Conservation (phyloP, 2,888 invertebrate genomes). For the Drosophila mulleri region DNA sequence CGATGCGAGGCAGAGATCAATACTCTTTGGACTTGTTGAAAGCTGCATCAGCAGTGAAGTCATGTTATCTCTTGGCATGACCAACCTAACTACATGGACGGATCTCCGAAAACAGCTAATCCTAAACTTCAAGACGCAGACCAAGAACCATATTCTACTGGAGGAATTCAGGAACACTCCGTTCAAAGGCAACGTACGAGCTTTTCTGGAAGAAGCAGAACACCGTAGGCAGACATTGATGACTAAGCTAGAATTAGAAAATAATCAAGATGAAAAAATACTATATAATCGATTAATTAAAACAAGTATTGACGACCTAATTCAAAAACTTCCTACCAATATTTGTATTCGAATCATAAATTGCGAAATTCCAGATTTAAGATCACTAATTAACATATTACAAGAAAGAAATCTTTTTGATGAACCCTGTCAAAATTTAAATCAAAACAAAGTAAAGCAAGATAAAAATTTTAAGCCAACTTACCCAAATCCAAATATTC, state of each 20-base stretch:
- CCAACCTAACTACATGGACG: neutral
- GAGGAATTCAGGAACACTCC: neutral
- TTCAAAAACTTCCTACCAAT: neutral
- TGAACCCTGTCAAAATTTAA: too few species aligned
- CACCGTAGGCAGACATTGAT: neutral
- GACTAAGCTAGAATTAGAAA: neutral
- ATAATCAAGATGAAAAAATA: neutral
- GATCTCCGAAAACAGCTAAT: neutral
- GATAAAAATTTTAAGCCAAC: too few species aligned
- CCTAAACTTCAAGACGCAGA: neutral
- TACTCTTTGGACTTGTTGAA: too few species aligned
- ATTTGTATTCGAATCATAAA: neutral
- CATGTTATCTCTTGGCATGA: too few species aligned
- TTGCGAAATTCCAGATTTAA: neutral
- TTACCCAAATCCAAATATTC: too few species aligned
- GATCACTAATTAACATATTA: neutral
- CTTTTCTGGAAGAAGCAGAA: neutral
- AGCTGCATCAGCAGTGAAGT: too few species aligned
- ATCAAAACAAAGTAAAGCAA: too few species aligned
- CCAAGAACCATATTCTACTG: neutral
- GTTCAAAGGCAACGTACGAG: neutral
- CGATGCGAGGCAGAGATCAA: too few species aligned
- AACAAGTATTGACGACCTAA: neutral
- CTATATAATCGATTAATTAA: neutral
- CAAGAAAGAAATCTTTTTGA: neutral